A percentile compares a stretch with the other conserved stretches of the same genome.
Evolutionary conservation across 2,888 invertebrate genomes (phyloP).

Genomic region (Oligia fasciuncula): DNA sequence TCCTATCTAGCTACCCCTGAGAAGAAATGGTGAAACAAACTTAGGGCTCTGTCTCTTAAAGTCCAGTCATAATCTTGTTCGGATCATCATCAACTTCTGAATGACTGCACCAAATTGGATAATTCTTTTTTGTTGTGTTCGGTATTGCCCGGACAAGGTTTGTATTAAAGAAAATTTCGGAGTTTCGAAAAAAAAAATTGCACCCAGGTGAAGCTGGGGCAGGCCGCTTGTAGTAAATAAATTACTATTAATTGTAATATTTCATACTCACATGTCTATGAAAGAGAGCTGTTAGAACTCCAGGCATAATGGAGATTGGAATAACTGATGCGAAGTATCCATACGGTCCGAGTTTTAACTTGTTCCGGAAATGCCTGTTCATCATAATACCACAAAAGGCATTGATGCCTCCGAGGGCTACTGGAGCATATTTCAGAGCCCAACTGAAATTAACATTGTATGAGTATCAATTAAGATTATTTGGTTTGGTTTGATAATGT

Average conservation of each 20-base stretch:
- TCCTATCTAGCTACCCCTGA: neutral
- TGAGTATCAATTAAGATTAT: neutral
- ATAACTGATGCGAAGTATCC: constrained; percentile 91
- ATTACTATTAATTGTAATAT: neutral
- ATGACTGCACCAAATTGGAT: no score
- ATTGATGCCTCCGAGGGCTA: constrained; percentile 87
- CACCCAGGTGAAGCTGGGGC: no score
- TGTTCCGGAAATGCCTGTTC: constrained; percentile 91
- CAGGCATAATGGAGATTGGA: constrained; percentile 91
- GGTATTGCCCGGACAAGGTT: no score
- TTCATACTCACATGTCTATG: constrained; percentile 90
- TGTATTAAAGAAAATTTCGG: no score
- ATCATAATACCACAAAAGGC: constrained; percentile 90
- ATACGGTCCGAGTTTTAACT: constrained; percentile 90
- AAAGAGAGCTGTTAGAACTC: constrained; percentile 85
- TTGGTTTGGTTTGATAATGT: neutral
- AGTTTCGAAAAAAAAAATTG: no score
- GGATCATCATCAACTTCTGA: neutral
- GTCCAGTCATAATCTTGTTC: neutral
- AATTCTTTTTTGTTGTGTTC: no score
- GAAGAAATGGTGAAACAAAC: neutral
- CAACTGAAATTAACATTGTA: constrained; percentile 74
- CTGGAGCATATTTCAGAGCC: constrained; percentile 87
- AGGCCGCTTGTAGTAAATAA: neutral
- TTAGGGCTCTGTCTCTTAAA: neutral